Evolutionary conservation across 1,140 invertebrate species (phyloP).

Genomic region (Acyrthosiphon pisum): DNA sequence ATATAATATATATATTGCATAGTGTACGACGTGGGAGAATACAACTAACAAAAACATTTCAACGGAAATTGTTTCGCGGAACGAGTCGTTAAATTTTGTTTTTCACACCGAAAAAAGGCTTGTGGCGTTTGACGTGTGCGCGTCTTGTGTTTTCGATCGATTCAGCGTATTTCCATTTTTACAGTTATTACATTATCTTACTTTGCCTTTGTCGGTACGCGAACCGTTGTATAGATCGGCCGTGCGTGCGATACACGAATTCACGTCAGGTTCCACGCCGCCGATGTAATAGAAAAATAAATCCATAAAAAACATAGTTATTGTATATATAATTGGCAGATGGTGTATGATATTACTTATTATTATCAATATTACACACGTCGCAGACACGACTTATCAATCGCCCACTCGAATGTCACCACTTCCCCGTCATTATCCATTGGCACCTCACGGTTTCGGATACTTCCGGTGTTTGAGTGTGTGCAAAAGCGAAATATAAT

Average conservation of each 20-base stretch:
- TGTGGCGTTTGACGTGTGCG: not conserved
- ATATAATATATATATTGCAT: not conserved
- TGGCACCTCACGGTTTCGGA: not conserved
- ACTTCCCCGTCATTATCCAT: no score
- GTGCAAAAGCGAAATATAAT: not conserved
- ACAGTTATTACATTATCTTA: not conserved
- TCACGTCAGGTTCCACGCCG: not conserved
- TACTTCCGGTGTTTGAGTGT: not conserved
- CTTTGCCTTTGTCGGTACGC: not conserved
- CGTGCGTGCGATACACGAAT: not conserved
- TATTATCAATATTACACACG: not conserved
- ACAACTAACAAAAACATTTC: not conserved
- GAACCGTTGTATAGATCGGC: not conserved
- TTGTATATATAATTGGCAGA: not conserved
- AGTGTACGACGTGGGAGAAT: not conserved
- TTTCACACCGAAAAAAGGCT: not conserved
- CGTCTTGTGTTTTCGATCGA: not conserved
- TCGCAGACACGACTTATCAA: not conserved
- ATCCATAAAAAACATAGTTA: not conserved
- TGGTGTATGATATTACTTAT: not conserved
- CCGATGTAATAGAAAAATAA: not conserved
- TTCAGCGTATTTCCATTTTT: not conserved
- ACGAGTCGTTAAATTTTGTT: conserved; percentile 1
- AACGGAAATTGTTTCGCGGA: not conserved
- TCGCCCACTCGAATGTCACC: not conserved